phyloP scores from a whole-genome alignment of 2,797 vertebrate genomes.

The Eleutherodactylus coqui region DNA sequence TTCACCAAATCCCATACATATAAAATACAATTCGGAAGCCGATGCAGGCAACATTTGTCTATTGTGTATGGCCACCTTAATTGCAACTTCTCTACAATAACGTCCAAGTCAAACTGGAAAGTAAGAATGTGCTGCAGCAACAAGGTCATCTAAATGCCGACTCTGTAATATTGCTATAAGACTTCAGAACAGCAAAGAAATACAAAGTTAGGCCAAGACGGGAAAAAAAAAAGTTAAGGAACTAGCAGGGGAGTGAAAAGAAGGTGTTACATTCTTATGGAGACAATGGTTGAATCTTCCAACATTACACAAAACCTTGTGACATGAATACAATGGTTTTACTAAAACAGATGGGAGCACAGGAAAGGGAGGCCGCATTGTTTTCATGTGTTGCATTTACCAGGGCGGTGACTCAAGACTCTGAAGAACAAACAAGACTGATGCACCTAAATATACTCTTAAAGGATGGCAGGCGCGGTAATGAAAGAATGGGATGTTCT shows the following conservation, averaged over 20 bases:
- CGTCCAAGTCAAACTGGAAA: neutral
- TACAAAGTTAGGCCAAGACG: neutral
- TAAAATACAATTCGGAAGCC: no score
- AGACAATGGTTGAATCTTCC: neutral
- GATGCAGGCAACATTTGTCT: no score
- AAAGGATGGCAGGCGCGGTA: conserved; percentile 31
- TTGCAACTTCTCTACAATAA: no score
- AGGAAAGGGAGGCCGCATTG: no score
- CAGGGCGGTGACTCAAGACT: conserved; percentile 40
- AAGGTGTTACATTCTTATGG: neutral
- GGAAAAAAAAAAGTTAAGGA: neutral
- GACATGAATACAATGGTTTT: conserved; percentile 36
- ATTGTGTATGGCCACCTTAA: no score
- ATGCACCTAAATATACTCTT: conserved; percentile 53
- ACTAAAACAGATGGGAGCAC: no score
- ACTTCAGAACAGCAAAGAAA: neutral
- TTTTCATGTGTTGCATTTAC: conserved; percentile 36
- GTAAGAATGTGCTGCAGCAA: neutral
- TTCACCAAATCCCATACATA: no score
- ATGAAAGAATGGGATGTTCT: conserved; percentile 15
- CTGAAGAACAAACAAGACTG: conserved; percentile 38
- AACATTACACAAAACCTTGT: conserved; percentile 9
- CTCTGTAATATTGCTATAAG: neutral
- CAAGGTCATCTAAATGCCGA: neutral
- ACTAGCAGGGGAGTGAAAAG: neutral